Percentiles rank a stretch among this genome's conserved stretches.
Evolutionary conservation across 1,140 invertebrate genomes (phyloP).

Genomic region (Micrasema longulum): DNA sequence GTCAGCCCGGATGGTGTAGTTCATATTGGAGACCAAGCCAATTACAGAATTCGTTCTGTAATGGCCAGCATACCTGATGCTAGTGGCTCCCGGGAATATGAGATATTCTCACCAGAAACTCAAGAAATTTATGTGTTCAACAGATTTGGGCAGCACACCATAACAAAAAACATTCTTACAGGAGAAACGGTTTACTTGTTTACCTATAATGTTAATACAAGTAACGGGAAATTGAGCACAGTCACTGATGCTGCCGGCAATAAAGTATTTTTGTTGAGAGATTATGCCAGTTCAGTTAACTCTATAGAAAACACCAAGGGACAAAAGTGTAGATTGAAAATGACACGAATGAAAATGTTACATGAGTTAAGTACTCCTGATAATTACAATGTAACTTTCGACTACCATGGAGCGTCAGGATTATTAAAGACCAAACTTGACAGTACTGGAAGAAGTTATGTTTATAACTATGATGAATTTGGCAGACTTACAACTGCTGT

Average conservation of each 20-base stretch:
- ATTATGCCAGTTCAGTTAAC: constrained; percentile 90
- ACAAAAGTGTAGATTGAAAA: constrained; percentile 89
- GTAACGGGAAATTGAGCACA: constrained; percentile 92
- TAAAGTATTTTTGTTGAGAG: constrained; percentile 89
- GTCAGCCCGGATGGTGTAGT: constrained; percentile 95
- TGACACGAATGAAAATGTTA: constrained; percentile 90
- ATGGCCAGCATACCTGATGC: constrained; percentile 92
- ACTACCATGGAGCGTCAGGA: constrained; percentile 91
- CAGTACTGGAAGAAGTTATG: constrained; percentile 90
- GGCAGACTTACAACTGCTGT: constrained; percentile 90
- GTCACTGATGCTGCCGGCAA: constrained; percentile 95
- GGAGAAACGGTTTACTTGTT: constrained; percentile 93
- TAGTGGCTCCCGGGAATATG: constrained; percentile 86
- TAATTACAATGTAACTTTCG: constrained; percentile 92
- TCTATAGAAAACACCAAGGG: constrained; percentile 95
- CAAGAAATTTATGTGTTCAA: constrained; percentile 97
- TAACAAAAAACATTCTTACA: constrained; percentile 92
- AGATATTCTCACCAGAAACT: constrained; percentile 94
- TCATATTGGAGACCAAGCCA: constrained; percentile 94
- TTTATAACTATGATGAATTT: constrained; percentile 96
- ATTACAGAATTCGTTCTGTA: constrained; percentile 90
- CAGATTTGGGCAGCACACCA: constrained; percentile 93
- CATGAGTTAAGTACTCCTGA: constrained; percentile 90
- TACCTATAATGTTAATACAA: constrained; percentile 96
- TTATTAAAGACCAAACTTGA: constrained; percentile 89